Conservation (phyloP, 2,888 invertebrate genomes). For the Azorinus chamasolen region DNA sequence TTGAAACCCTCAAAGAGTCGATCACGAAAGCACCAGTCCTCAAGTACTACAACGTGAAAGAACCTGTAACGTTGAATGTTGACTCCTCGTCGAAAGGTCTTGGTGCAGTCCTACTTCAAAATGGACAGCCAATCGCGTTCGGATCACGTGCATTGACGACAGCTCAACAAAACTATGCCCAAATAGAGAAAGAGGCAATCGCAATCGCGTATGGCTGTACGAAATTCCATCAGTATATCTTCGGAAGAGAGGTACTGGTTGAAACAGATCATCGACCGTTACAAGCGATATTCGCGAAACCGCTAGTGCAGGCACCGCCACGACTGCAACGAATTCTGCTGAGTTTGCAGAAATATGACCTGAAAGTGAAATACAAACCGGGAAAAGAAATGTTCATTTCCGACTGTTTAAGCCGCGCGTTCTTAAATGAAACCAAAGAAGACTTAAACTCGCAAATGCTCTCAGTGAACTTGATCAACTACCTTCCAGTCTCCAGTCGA, state of each 20-base stretch:
- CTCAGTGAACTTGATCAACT: conserved; percentile 19
- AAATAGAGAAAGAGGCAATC: conserved; percentile 33
- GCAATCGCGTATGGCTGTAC: conserved; percentile 27
- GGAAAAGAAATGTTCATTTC: conserved; percentile 41
- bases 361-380: conserved; percentile 33
- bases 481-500: conserved; percentile 19
- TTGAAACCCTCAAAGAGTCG: conserved; percentile 49
- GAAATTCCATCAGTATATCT: conserved; percentile 39
- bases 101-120: conserved; percentile 58
- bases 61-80: conserved; percentile 40
- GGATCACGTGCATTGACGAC: conserved; percentile 28
- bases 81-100: conserved; percentile 68
- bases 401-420: conserved; percentile 32
- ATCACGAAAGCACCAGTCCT: conserved; percentile 55
- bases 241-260: conserved; percentile 15
- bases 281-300: conserved; percentile 24
- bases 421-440: conserved; percentile 9
- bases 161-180: conserved; percentile 23
- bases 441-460: conserved; percentile 15
- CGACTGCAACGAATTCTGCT: conserved; percentile 35
- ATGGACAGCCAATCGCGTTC: conserved; percentile 49
- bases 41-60: conserved; percentile 40
- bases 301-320: conserved; percentile 26
- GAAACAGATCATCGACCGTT: conserved; percentile 39
- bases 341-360: conserved; percentile 41